Evolutionary conservation across 1,140 invertebrate genomes (phyloP).

Genomic region (Neodiprion lecontei): DNA sequence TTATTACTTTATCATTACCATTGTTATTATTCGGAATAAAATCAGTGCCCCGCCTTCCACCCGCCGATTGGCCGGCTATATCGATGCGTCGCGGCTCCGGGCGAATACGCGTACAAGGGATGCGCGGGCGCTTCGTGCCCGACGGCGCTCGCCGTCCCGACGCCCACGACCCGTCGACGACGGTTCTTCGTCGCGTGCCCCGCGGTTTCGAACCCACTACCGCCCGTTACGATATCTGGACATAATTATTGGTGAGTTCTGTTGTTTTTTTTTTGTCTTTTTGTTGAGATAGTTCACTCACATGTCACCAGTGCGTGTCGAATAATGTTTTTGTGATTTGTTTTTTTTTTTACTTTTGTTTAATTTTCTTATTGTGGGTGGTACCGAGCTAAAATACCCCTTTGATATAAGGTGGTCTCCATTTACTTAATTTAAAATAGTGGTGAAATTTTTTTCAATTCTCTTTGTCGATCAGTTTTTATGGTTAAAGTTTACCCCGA

Average conservation of each 20-base stretch:
- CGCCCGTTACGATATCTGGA: conserved; percentile 54
- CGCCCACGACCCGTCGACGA: conserved; percentile 42
- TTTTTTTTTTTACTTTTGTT: conserved; percentile 15
- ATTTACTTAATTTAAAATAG: background rate
- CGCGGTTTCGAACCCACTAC: conserved; percentile 52
- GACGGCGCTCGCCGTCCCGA: conserved; percentile 37
- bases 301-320: background rate
- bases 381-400: background rate
- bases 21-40: conserved; percentile 9
- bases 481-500: too few relatives aligned
- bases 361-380: background rate
- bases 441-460: background rate
- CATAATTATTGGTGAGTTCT: conserved; percentile 62
- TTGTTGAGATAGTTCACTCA: background rate
- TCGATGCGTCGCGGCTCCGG: conserved; percentile 47
- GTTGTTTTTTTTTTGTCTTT: background rate
- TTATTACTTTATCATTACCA: conserved; percentile 1
- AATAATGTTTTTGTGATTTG: background rate
- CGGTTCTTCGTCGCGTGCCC: conserved; percentile 57
- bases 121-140: conserved; percentile 42
- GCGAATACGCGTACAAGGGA: conserved; percentile 41
- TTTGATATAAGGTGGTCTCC: too few relatives aligned
- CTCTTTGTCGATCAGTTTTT: too few relatives aligned
- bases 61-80: conserved; percentile 53
- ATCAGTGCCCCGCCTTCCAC: conserved; percentile 48